Conservation (phyloP, 2,797 vertebrate genomes). For the Rallus crepitans region DNA sequence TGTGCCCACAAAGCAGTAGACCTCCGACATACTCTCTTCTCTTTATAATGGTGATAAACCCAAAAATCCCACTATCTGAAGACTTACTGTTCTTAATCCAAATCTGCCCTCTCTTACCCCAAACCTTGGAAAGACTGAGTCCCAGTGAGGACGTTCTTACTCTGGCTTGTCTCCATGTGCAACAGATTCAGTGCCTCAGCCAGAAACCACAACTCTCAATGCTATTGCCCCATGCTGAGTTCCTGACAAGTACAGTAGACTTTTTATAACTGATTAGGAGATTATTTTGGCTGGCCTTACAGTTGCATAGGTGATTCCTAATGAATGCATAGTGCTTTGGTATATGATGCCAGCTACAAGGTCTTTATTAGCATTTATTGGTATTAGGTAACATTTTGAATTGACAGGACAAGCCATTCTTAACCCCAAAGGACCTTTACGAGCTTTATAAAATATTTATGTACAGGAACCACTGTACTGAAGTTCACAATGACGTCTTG, state of each 20-base stretch:
- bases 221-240: slow-evolving; percentile 40
- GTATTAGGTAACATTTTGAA: slow-evolving; percentile 56
- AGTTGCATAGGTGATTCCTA: slow-evolving; percentile 60
- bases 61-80: not conserved
- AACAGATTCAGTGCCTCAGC: slow-evolving; percentile 56
- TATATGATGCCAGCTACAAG: slow-evolving; percentile 48
- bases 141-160: not conserved
- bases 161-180: slow-evolving; percentile 51
- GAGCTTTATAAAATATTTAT: slow-evolving; percentile 26
- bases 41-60: not conserved
- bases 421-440: slow-evolving; percentile 5
- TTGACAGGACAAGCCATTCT: not conserved
- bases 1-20: not conserved
- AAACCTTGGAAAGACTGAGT: not conserved
- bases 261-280: slow-evolving; percentile 72
- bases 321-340: slow-evolving; percentile 33
- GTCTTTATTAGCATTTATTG: slow-evolving; percentile 59
- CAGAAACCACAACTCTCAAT: slow-evolving; percentile 69
- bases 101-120: not conserved
- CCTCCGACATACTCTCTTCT: not conserved
- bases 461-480: not conserved
- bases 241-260: slow-evolving; percentile 52
- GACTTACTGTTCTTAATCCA: not conserved
- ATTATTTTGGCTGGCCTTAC: slow-evolving; percentile 67
- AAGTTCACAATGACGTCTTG: slow-evolving; percentile 18